A percentile compares a stretch with the other conserved stretches of the same genome.
Conservation (phyloP, 2,113 vertebrate genomes). For the Larimichthys crocea region DNA sequence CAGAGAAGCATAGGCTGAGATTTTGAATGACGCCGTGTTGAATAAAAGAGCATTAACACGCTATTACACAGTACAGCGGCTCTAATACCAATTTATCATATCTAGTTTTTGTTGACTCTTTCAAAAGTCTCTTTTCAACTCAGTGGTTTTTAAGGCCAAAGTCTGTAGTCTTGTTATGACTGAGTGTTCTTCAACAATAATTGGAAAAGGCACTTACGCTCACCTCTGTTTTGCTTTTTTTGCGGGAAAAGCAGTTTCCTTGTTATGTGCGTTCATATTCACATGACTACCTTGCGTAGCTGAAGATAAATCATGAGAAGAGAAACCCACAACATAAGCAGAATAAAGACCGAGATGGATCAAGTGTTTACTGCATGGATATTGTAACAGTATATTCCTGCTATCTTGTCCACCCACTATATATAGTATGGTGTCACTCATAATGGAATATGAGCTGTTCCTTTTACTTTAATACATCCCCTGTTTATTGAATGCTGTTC, state of each 20-base stretch:
- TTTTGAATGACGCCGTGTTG: neutral
- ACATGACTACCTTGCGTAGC: neutral
- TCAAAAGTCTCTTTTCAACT: neutral
- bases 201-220: neutral
- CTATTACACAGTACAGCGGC: neutral
- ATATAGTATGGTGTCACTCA: neutral
- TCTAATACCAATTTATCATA: neutral
- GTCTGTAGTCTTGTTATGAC: neutral
- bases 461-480: neutral
- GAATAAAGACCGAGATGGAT: neutral
- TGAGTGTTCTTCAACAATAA: neutral
- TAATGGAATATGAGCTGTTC: neutral
- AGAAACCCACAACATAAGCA: neutral
- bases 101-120: neutral
- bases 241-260: neutral
- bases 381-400: neutral
- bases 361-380: neutral
- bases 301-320: neutral
- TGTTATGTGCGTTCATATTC: neutral
- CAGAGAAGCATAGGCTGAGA: neutral
- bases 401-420: neutral
- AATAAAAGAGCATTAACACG: neutral
- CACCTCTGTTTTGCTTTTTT: neutral
- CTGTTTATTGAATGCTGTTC: conserved; percentile 9
- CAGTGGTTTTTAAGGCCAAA: neutral